These are phyloP conservation scores for Sphaerophoria rueppellii DNA, from an alignment of 2,888 invertebrate species.

Conservation along the genomic window DNA sequence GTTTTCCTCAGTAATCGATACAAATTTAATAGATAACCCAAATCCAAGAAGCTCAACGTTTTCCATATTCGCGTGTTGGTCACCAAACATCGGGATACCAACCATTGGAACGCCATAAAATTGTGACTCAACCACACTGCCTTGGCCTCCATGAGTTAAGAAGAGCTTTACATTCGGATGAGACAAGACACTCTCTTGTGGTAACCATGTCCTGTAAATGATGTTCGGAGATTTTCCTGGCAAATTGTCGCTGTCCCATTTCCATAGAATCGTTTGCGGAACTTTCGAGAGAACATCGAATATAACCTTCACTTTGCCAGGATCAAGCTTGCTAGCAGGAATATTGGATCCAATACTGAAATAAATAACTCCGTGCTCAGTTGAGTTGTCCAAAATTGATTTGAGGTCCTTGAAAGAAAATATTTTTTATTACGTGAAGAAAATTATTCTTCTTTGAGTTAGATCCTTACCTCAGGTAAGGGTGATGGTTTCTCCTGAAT, in stretches of 20 bases:
- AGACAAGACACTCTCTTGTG: conserved; percentile 4
- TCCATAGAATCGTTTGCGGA: conserved; percentile 5
- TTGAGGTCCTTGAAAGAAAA: conserved; percentile 12
- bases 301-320: not conserved
- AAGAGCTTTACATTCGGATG: conserved; percentile 19
- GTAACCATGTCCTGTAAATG: not conserved
- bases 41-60: conserved; percentile 6
- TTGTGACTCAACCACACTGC: conserved; percentile 20
- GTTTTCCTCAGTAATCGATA: not conserved
- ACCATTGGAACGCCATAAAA: conserved; percentile 24
- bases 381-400: conserved; percentile 2
- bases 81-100: conserved; percentile 10
- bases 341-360: conserved; percentile 74
- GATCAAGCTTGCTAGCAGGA: not conserved
- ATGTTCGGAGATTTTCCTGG: conserved; percentile 22
- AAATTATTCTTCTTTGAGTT: not conserved
- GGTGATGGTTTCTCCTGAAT: conserved; percentile 3
- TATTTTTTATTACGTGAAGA: not conserved
- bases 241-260: not conserved
- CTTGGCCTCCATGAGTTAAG: conserved; percentile 14
- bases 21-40: conserved; percentile 6
- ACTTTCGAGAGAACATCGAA: not conserved
- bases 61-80: conserved; percentile 19
- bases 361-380: conserved; percentile 10
- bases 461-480: not conserved